Conservation (phyloP, 2,113 vertebrate genomes). For the Bubo bubo region DNA sequence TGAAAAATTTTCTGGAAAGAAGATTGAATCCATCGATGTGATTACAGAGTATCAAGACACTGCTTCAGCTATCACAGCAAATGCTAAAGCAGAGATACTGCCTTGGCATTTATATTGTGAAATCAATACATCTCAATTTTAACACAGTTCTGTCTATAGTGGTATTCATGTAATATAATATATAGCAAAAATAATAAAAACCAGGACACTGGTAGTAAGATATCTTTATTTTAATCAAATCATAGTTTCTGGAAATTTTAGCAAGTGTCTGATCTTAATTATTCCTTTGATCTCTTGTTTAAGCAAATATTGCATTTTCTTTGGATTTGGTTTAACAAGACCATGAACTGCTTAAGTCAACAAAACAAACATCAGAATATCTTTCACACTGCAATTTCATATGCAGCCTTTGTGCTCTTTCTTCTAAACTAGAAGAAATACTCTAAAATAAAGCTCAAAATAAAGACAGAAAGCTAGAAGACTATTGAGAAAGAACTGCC, state of each 20-base stretch:
- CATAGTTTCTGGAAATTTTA: neutral
- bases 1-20: neutral
- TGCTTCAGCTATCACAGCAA: neutral
- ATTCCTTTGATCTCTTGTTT: neutral
- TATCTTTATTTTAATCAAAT: neutral
- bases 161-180: neutral
- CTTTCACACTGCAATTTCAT: neutral
- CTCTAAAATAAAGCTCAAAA: neutral
- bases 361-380: neutral
- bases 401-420: neutral
- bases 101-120: neutral
- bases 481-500: neutral
- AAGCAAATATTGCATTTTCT: neutral
- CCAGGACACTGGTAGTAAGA: neutral
- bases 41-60: neutral
- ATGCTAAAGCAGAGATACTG: neutral
- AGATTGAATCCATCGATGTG: neutral
- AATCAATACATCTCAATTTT: neutral
- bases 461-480: neutral
- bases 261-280: neutral
- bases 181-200: neutral
- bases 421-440: neutral
- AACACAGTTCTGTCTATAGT: neutral
- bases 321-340: neutral
- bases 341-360: neutral